phyloP scores from a whole-genome alignment of 2,113 vertebrate species.

The Leucosticte australis region DNA sequence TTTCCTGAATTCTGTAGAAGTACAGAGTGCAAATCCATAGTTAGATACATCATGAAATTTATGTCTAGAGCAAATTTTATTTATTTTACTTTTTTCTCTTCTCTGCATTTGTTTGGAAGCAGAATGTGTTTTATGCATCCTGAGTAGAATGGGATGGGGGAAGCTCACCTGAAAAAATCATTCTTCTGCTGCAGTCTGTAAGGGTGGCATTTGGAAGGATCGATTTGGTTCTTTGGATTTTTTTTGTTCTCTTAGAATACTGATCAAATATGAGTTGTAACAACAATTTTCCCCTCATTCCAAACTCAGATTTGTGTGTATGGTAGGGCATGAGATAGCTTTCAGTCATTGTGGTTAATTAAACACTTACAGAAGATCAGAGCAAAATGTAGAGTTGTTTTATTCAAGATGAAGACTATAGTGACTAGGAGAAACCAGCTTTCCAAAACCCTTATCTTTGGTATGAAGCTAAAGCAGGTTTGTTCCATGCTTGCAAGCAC shows the following conservation, averaged over 20 bases:
- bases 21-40: not conserved
- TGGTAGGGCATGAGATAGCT: not conserved
- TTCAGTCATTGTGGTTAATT: not conserved
- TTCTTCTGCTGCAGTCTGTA: not conserved
- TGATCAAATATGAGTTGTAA: not conserved
- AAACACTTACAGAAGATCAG: not conserved
- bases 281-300: not conserved
- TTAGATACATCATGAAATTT: not conserved
- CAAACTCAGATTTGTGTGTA: not conserved
- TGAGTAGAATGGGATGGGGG: not conserved
- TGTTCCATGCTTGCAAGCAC: not conserved
- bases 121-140: not conserved
- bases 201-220: not conserved
- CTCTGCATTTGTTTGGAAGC: not conserved
- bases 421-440: not conserved
- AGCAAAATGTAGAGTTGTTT: not conserved
- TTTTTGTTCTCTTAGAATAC: not conserved
- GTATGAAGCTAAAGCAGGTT: not conserved
- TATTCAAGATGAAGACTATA: not conserved
- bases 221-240: not conserved
- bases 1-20: not conserved
- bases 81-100: not conserved
- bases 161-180: not conserved
- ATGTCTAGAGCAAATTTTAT: not conserved
- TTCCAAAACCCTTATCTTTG: accelerated